Evolutionary conservation across 2,888 invertebrate species (phyloP).

Genomic region (Schizaphis graminum): DNA sequence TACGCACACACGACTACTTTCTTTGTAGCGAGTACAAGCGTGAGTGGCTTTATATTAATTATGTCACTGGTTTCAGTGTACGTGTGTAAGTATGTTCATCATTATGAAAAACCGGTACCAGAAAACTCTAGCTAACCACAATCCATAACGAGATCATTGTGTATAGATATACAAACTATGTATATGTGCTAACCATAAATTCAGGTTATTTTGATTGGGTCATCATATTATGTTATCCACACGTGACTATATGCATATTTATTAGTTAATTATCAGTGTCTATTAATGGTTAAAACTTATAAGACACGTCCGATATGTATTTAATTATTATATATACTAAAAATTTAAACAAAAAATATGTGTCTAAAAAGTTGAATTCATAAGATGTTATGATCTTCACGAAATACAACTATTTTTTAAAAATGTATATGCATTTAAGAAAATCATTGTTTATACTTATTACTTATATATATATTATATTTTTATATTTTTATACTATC

Average conservation of each 20-base stretch:
- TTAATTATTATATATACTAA: not conserved
- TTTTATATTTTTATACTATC: too few relatives aligned
- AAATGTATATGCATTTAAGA: not conserved
- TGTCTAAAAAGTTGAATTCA: not conserved
- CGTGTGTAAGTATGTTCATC: constrained; percentile 29
- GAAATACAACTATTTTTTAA: not conserved
- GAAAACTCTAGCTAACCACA: constrained; percentile 44
- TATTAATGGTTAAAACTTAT: not conserved
- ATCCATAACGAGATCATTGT: constrained; percentile 59
- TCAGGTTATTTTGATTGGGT: constrained; percentile 63
- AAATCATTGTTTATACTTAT: not conserved
- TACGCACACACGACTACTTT: constrained; percentile 42
- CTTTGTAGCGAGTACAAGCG: constrained; percentile 36
- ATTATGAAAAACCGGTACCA: constrained; percentile 60
- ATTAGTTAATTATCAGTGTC: not conserved
- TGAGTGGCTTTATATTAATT: constrained; percentile 54
- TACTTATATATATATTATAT: not conserved
- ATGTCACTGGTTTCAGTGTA: constrained; percentile 37
- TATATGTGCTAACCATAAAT: constrained; percentile 39
- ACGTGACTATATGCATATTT: constrained; percentile 9
- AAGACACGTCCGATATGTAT: not conserved
- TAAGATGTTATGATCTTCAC: not conserved
- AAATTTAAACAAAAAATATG: not conserved
- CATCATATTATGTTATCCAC: constrained; percentile 24
- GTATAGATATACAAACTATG: not conserved